Evolutionary conservation across 2,888 invertebrate species (phyloP).

Genomic region (Drosophila leonis): DNA sequence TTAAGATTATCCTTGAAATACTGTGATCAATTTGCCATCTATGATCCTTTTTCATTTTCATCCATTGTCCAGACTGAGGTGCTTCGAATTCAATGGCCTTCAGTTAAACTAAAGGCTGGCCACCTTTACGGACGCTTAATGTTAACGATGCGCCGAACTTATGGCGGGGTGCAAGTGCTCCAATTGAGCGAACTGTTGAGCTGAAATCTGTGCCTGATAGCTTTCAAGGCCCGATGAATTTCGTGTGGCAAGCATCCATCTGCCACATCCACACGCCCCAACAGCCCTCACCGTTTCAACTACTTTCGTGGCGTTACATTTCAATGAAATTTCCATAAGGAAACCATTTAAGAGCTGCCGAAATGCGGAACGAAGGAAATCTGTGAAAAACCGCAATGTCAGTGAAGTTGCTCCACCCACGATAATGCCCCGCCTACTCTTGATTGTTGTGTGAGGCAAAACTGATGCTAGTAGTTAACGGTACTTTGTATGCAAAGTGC

Average conservation of each 20-base stretch:
- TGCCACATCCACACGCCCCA: background rate
- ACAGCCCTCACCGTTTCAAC: constrained; percentile 1
- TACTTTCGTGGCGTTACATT: constrained; percentile 57
- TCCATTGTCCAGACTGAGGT: background rate
- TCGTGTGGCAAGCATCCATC: background rate
- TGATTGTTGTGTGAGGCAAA: constrained; percentile 67
- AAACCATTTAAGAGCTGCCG: constrained; percentile 74
- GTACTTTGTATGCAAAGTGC: constrained; percentile 84
- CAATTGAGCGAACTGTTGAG: constrained; percentile 51
- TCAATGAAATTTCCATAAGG: constrained; percentile 81
- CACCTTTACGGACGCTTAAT: constrained; percentile 20
- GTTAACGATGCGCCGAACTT: constrained; percentile 35
- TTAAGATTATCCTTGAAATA: background rate
- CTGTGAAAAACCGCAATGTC: constrained; percentile 64
- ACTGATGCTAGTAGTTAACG: constrained; percentile 80
- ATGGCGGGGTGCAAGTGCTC: constrained; percentile 34
- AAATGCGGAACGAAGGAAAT: constrained; percentile 61
- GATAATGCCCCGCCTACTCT: constrained; percentile 6
- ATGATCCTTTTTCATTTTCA: background rate
- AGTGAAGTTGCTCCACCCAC: constrained; percentile 8
- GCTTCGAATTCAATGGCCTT: constrained; percentile 2
- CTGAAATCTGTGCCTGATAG: constrained; percentile 77
- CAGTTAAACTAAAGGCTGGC: constrained; percentile 9
- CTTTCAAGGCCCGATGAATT: constrained; percentile 36
- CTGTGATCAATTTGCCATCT: background rate